Conservation (phyloP, 2,113 vertebrate species). For the Chloebia gouldiae region DNA sequence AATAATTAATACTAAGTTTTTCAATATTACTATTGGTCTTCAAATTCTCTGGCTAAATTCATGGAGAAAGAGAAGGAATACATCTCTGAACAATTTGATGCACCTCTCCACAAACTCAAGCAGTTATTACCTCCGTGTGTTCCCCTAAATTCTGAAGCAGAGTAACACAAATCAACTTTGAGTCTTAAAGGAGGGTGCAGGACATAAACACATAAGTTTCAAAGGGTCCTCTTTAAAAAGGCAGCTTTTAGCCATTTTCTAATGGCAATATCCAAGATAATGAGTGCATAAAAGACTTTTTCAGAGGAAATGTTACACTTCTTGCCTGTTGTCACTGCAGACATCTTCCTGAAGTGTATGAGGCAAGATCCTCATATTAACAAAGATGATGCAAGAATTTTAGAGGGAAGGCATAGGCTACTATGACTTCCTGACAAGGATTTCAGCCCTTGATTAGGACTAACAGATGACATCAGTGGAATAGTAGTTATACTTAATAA, state of each 20-base stretch:
- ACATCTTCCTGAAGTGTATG: background rate
- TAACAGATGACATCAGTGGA: background rate
- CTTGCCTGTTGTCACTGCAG: background rate
- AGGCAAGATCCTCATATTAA: background rate
- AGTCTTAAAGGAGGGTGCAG: background rate
- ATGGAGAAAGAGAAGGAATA: background rate
- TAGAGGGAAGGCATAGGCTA: accelerated
- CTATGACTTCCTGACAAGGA: background rate
- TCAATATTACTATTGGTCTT: background rate
- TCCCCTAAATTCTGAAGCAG: background rate
- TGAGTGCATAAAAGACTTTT: background rate
- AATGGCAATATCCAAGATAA: background rate
- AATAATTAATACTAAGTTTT: background rate
- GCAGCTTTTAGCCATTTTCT: background rate
- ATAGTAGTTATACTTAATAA: background rate
- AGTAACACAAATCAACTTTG: background rate
- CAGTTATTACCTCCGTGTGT: background rate
- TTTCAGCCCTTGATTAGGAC: background rate
- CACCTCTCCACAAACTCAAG: background rate
- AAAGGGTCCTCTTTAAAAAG: background rate
- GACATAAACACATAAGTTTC: background rate
- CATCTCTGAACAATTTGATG: background rate
- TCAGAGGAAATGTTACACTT: background rate
- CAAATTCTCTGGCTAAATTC: background rate
- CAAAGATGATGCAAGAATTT: background rate